Base-by-base conservation (phyloP, 2,888 invertebrate species). In the Petrolisthes manimaculis region DNA sequence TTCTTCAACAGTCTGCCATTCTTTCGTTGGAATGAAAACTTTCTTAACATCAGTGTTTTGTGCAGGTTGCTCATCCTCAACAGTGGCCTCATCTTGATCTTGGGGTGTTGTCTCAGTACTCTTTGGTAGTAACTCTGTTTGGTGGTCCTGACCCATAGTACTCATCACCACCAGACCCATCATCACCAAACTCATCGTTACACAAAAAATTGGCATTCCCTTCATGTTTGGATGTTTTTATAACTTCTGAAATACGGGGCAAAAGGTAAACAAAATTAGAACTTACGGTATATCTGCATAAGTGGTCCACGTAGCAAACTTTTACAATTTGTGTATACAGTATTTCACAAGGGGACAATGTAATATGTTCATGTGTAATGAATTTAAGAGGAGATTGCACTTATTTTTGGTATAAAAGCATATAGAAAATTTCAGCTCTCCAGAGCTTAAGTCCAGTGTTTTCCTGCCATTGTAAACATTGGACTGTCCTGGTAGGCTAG, bases 1-100 rank as follows among this genome's bases (percentile, higher is more conserved):
- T 82, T 75, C 67, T 12, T 85, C 56, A 69, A 88, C 51, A 54
- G 56, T 80, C 55, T 88, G 88, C 88, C 88, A 88, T 69, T 88
- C 82, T 18, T 82, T 61, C 12, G 84, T 85, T 81, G 88, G 88
- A 77, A 85, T 84, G n/a, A 88, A 88, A 9, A 85, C 37, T 67
- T 84, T 86, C 24, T 37, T 81, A 79, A 84, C 83, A 56, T 61
- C 53, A 24, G 74, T 53, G 12, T 86, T 77, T 6, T 55, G 8
- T 6, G 24, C 53, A 5, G 4, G n/a, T 14, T 21, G 4, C 12
- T 71, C 80, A n/a, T 74, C 80, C 55, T 80, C 86, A 71, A 80
- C 84, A 56, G 51, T 53, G 24, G 55, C 61, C n/a, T 75, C 84
- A 88, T 81, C 83, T 80, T 81, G 55, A 8, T 24, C 51, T n/a